Conservation (phyloP, 2,113 vertebrate genomes). For the Rallus limicola region DNA sequence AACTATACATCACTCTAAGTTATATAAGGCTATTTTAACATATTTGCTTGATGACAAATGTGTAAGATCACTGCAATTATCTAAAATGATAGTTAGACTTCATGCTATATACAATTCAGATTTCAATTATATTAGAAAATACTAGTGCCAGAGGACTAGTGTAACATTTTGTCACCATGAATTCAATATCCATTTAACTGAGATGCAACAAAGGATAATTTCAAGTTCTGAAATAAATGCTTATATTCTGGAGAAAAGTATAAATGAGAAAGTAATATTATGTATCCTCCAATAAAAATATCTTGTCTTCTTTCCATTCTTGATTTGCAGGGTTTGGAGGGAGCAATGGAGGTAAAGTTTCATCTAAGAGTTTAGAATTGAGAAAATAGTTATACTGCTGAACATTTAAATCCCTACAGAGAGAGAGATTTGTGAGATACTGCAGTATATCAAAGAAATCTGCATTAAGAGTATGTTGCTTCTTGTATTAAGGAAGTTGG, state of each 20-base stretch:
- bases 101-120: not conserved
- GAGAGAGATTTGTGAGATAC: not conserved
- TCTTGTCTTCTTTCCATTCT: not conserved
- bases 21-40: not conserved
- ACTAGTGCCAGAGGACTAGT: not conserved
- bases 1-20: not conserved
- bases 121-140: constrained; percentile 14
- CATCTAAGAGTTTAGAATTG: not conserved
- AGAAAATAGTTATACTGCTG: not conserved
- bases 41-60: constrained; percentile 25
- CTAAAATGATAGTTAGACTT: not conserved
- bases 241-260: not conserved
- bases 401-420: not conserved
- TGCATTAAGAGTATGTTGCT: not conserved
- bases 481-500: not conserved
- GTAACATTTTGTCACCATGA: not conserved
- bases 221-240: not conserved
- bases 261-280: not conserved
- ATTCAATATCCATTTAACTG: constrained; percentile 8
- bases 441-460: constrained; percentile 25
- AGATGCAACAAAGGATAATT: not conserved
- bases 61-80: constrained; percentile 41
- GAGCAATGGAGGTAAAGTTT: not conserved
- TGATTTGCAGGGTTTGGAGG: not conserved
- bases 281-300: not conserved